Conservation (phyloP, 2,797 vertebrate species). For the Antennarius maculatus region DNA sequence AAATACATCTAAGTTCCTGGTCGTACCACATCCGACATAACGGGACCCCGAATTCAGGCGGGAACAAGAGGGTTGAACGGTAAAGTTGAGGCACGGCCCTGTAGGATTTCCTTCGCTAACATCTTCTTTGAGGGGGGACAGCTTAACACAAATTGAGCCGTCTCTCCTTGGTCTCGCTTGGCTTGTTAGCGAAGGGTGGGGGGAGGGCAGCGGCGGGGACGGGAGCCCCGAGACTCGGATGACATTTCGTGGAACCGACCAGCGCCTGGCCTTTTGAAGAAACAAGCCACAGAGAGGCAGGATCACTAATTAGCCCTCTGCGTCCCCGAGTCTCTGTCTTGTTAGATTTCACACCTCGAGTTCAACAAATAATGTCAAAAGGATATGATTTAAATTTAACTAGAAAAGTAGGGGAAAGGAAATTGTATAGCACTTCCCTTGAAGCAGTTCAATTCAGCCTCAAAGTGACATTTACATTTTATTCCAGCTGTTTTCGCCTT, state of each 20-base stretch:
- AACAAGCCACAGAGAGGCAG: conserved; percentile 63
- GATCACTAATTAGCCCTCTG: conserved; percentile 76
- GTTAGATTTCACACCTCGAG: conserved; percentile 67
- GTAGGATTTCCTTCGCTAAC: conserved; percentile 61
- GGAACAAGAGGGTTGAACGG: conserved; percentile 38
- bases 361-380: conserved; percentile 66
- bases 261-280: conserved; percentile 76
- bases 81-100: conserved; percentile 37
- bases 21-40: conserved; percentile 41
- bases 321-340: conserved; percentile 65
- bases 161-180: conserved; percentile 56
- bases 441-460: conserved; percentile 25
- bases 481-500: conserved; percentile 23
- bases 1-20: conserved; percentile 30
- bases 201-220: conserved; percentile 39
- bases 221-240: conserved; percentile 70
- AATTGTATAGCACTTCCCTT: conserved; percentile 11
- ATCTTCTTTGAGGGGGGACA: conserved; percentile 61
- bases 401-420: conserved; percentile 16
- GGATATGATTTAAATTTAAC: conserved; percentile 51
- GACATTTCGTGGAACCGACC: conserved; percentile 78
- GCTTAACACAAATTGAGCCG: conserved; percentile 73
- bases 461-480: conserved; percentile 41
- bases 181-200: conserved; percentile 72
- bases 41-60: conserved; percentile 31